A percentile compares a stretch with the other conserved stretches of the same genome.
Evolutionary conservation across 2,113 vertebrate genomes (phyloP).

Genomic region (Callorhinus ursinus): DNA sequence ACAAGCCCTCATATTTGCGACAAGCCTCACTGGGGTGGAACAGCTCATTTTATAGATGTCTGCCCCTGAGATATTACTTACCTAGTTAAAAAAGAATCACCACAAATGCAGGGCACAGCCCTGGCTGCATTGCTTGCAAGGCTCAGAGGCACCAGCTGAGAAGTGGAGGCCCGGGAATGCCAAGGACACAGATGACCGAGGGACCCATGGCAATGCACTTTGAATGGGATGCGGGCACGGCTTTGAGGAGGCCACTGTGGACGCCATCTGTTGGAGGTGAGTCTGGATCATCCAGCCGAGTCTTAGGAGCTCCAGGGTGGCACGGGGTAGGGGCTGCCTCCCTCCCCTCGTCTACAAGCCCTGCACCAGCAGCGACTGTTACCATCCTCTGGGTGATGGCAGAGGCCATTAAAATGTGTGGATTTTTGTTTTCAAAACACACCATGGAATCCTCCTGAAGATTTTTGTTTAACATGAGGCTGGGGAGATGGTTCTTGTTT

Average conservation of each 20-base stretch:
- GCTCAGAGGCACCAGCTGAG: neutral
- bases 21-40: conserved; percentile 69
- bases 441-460: neutral
- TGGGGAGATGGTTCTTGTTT: conserved; percentile 66
- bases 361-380: rapidly evolving
- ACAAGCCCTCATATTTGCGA: conserved; percentile 55
- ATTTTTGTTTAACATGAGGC: conserved; percentile 68
- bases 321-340: rapidly evolving
- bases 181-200: neutral
- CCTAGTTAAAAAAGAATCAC: conserved; percentile 49
- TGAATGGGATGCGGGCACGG: rapidly evolving
- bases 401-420: neutral
- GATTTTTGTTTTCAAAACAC: conserved; percentile 44
- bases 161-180: neutral
- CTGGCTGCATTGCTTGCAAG: conserved; percentile 4
- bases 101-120: neutral
- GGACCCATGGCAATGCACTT: rapidly evolving
- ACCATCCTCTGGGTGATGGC: neutral
- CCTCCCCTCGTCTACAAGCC: rapidly evolving
- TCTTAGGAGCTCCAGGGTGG: neutral
- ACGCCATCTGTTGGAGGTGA: neutral
- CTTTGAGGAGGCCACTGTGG: neutral
- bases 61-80: conserved; percentile 81
- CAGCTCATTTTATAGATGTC: conserved; percentile 79
- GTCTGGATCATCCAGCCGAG: neutral